Percentiles rank a stretch among this genome's conserved stretches.
Conservation (phyloP, 2,113 vertebrate genomes). For the Nipponia nippon region DNA sequence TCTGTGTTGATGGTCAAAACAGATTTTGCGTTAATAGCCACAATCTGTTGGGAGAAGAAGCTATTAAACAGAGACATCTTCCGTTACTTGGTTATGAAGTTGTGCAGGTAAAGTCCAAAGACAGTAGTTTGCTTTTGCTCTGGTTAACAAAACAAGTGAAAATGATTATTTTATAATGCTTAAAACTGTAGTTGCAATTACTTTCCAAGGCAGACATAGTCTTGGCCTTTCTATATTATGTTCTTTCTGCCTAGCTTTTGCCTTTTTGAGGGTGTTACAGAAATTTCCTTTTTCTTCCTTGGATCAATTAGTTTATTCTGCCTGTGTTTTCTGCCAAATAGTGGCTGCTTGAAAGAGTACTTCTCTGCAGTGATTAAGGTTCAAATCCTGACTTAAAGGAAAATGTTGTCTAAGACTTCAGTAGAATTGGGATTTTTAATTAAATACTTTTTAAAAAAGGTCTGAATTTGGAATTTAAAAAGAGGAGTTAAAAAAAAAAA, state of each 20-base stretch:
- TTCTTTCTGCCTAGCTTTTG: neutral
- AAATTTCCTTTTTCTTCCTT: neutral
- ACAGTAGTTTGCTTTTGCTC: neutral
- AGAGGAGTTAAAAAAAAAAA: neutral
- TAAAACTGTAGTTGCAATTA: neutral
- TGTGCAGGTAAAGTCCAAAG: slow-evolving; percentile 79
- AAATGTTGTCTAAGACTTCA: neutral
- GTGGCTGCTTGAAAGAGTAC: neutral
- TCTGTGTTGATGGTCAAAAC: slow-evolving; percentile 87
- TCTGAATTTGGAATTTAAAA: neutral
- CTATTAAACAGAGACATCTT: slow-evolving; percentile 89
- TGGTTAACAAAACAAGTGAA: neutral
- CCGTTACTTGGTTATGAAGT: slow-evolving; percentile 88
- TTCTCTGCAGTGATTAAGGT: neutral
- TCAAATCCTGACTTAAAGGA: neutral
- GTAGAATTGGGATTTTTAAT: neutral
- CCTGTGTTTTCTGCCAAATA: neutral
- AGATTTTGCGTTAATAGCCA: slow-evolving; percentile 80
- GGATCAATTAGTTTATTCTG: neutral
- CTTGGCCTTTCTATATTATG: neutral
- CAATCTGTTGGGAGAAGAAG: slow-evolving; percentile 85
- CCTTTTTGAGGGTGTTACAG: neutral
- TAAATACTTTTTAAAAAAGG: neutral
- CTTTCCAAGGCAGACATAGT: neutral
- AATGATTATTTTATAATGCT: neutral